Conservation (phyloP, 1,140 invertebrate genomes). For the Brachionus paranguensis region DNA sequence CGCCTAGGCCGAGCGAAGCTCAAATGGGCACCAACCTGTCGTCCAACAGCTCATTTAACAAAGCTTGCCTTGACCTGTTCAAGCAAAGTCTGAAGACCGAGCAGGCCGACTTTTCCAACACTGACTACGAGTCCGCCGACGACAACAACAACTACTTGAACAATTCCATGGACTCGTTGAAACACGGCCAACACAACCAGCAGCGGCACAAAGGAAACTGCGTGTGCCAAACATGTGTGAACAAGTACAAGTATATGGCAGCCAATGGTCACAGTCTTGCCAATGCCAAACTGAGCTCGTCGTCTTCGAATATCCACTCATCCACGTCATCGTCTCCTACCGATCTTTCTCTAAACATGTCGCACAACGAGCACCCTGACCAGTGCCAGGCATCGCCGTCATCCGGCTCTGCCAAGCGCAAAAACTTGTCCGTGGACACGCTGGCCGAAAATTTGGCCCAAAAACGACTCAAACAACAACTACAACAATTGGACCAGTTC, state of each 20-base stretch:
- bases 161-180: slow-evolving; percentile 16
- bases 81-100: background rate
- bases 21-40: background rate
- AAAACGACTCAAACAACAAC: slow-evolving; percentile 26
- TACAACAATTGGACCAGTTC: background rate
- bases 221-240: slow-evolving; percentile 8
- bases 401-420: background rate
- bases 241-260: slow-evolving; percentile 38
- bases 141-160: slow-evolving; percentile 15
- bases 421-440: slow-evolving; percentile 34
- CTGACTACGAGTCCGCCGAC: background rate
- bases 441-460: slow-evolving; percentile 36
- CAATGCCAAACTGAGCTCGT: background rate
- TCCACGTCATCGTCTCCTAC: background rate
- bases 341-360: background rate
- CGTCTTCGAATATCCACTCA: background rate
- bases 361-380: background rate
- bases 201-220: slow-evolving; percentile 35
- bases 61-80: background rate
- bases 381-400: background rate
- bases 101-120: background rate
- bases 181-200: slow-evolving; percentile 8
- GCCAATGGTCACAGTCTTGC: slow-evolving; percentile 20
- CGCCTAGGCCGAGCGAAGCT: background rate
- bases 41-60: background rate